A percentile compares a stretch with the other conserved stretches of the same genome.
Conservation (phyloP, 1,140 invertebrate genomes). For the Ladona fulva region DNA sequence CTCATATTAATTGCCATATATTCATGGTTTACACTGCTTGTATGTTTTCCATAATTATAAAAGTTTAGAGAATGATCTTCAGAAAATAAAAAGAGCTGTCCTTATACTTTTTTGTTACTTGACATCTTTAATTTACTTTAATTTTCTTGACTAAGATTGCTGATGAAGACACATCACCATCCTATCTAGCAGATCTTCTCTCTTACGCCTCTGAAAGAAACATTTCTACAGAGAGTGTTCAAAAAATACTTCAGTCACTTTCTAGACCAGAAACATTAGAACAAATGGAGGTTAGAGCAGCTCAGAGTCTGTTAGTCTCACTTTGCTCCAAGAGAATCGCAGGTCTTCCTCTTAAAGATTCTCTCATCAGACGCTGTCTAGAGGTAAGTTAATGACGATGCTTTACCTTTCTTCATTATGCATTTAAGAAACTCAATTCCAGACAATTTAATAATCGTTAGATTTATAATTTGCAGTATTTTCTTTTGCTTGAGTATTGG, state of each 20-base stretch:
- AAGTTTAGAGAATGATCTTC: no score
- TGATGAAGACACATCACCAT: not conserved
- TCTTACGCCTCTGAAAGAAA: constrained; percentile 39
- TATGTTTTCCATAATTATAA: no score
- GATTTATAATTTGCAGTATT: no score
- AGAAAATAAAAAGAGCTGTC: no score
- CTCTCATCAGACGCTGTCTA: not conserved
- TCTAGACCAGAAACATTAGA: constrained; percentile 17
- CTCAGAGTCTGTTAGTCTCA: constrained; percentile 24
- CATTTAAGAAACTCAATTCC: no score
- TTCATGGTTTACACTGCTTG: no score
- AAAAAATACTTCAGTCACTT: constrained; percentile 22
- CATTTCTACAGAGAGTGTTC: constrained; percentile 36
- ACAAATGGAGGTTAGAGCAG: constrained; percentile 20
- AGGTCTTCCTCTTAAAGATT: not conserved
- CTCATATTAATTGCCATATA: no score
- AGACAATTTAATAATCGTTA: no score
- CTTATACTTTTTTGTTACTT: no score
- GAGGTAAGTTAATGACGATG: not conserved
- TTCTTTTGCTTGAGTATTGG: no score
- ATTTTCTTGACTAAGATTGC: not conserved
- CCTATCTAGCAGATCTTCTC: constrained; percentile 40
- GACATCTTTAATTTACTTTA: no score
- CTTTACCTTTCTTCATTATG: no score
- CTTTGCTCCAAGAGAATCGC: not conserved